Conservation (phyloP, 2,888 invertebrate species). For the Masnerella sp. region DNA sequence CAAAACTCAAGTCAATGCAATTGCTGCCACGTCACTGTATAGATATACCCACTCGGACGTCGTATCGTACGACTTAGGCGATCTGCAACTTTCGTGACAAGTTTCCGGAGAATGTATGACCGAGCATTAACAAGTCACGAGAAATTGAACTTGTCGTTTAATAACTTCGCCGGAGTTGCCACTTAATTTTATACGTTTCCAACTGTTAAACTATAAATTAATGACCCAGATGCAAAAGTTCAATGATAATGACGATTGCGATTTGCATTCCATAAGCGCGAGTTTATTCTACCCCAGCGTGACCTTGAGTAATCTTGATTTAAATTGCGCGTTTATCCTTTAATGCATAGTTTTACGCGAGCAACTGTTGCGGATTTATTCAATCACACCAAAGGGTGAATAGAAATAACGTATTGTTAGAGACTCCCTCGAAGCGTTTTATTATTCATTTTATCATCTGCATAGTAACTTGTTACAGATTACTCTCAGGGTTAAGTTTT, state of each 20-base stretch:
- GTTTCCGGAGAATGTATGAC: conserved; percentile 39
- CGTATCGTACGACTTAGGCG: conserved; percentile 26
- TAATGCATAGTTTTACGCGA: conserved; percentile 63
- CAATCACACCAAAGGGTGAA: conserved; percentile 58
- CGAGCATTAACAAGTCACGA: conserved; percentile 35
- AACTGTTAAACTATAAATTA: conserved; percentile 11
- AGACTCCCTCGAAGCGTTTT: conserved; percentile 23
- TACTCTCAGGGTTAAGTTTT: too few relatives aligned
- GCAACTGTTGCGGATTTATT: conserved; percentile 67
- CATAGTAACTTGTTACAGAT: background rate
- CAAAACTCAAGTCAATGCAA: conserved; percentile 33
- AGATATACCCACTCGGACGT: conserved; percentile 14
- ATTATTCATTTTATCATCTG: conserved; percentile 39
- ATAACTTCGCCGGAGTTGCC: conserved; percentile 15
- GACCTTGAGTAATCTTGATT: conserved; percentile 61
- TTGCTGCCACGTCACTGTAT: conserved; percentile 15
- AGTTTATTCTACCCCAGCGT: conserved; percentile 7
- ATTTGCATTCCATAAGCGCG: background rate
- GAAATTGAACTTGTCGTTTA: conserved; percentile 36
- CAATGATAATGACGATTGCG: conserved; percentile 7
- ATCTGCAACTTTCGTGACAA: conserved; percentile 37
- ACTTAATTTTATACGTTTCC: conserved; percentile 20
- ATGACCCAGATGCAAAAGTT: background rate
- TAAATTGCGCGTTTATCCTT: conserved; percentile 66
- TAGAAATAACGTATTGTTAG: conserved; percentile 31